phyloP scores from a whole-genome alignment of 2,113 vertebrate genomes.

The Galbula dea region DNA sequence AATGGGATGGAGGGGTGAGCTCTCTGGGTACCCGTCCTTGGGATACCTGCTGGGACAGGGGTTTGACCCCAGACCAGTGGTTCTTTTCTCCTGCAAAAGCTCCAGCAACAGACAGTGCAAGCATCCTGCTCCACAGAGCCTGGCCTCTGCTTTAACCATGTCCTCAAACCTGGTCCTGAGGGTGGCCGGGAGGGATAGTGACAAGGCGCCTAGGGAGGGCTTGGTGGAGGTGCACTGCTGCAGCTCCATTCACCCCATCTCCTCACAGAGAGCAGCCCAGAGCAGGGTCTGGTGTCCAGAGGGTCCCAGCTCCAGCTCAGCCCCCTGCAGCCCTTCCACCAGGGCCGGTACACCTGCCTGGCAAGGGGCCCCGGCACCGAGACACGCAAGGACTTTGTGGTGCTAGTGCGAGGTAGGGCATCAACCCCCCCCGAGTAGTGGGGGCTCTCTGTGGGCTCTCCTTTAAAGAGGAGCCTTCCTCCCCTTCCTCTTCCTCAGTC shows the following conservation, averaged over 20 bases:
- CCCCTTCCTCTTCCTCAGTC: not conserved
- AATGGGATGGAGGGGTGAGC: not conserved
- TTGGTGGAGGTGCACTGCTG: not conserved
- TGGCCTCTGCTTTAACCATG: fast-evolving
- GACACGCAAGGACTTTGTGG: slow-evolving; percentile 76
- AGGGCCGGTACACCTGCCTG: slow-evolving; percentile 84
- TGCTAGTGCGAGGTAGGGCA: slow-evolving; percentile 81
- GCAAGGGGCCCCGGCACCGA: slow-evolving; percentile 66
- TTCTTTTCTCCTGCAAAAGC: not conserved
- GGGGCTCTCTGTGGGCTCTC: fast-evolving
- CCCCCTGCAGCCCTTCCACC: slow-evolving; percentile 81
- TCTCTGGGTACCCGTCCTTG: not conserved
- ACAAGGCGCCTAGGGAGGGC: fast-evolving
- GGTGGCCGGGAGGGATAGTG: fast-evolving
- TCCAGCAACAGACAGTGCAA: not conserved
- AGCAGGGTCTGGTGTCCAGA: slow-evolving; percentile 71
- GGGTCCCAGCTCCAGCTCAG: slow-evolving; percentile 83
- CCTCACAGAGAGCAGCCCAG: slow-evolving; percentile 57
- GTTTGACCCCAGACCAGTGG: not conserved
- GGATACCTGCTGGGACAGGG: not conserved
- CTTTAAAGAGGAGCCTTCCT: not conserved
- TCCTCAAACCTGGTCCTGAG: too few relatives aligned
- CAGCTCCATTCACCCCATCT: fast-evolving
- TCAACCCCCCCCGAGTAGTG: fast-evolving
- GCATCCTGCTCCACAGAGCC: not conserved